Percentiles rank a stretch among this genome's conserved stretches.
Conservation (phyloP, 2,888 invertebrate genomes). For the Unio pictorum region DNA sequence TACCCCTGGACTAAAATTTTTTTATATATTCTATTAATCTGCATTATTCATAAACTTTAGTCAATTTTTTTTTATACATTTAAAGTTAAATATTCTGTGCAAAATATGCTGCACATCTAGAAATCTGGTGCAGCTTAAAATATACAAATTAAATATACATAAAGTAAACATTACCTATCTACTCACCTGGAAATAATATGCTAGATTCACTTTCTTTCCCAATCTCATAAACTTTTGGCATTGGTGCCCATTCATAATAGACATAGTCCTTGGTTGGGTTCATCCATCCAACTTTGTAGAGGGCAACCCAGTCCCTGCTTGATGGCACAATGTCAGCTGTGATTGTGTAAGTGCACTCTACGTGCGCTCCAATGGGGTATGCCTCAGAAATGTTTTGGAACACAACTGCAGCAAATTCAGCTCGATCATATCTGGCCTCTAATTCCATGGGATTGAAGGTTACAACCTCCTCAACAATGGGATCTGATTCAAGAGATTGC, state of each 20-base stretch:
- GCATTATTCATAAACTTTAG: too few species aligned
- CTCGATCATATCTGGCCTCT: conserved; percentile 17
- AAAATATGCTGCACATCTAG: not conserved
- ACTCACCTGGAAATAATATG: conserved; percentile 58
- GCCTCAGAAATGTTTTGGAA: conserved; percentile 65
- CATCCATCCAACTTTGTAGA: conserved; percentile 69
- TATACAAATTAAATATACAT: not conserved
- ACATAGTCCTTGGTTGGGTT: conserved; percentile 52
- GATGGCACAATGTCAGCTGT: conserved; percentile 53
- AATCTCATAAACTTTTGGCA: conserved; percentile 44
- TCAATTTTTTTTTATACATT: too few species aligned
- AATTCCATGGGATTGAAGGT: too few species aligned
- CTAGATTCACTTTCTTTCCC: conserved; percentile 50
- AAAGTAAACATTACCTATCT: not conserved
- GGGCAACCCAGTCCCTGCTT: conserved; percentile 65
- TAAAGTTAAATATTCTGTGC: not conserved
- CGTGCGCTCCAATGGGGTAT: conserved; percentile 62
- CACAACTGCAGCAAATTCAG: conserved; percentile 63
- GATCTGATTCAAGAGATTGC: too few species aligned
- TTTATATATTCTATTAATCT: too few species aligned
- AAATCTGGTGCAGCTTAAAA: not conserved
- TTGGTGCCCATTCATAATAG: conserved; percentile 63
- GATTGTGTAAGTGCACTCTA: conserved; percentile 63
- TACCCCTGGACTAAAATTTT: too few species aligned
- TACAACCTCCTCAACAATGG: too few species aligned